Evolutionary conservation across 2,888 invertebrate genomes (phyloP).

Genomic region (Itoplectis maculator): DNA sequence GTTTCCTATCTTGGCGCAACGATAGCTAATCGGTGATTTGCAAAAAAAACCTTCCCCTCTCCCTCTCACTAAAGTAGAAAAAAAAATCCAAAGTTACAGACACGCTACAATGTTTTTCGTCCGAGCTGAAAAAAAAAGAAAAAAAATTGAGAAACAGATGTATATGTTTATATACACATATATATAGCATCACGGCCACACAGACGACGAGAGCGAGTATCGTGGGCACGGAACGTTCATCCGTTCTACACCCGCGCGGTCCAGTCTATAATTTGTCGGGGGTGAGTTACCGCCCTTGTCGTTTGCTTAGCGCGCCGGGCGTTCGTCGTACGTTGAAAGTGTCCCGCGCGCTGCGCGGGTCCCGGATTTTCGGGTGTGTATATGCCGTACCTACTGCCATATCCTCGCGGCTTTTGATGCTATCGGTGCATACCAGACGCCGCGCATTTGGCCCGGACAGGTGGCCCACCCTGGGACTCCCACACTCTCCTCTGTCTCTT

Average conservation of each 20-base stretch:
- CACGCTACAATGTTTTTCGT: constrained; percentile 2
- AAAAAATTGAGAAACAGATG: background rate
- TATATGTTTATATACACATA: too few relatives aligned
- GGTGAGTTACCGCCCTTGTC: constrained; percentile 84
- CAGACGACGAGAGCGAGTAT: too few relatives aligned
- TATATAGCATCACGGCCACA: too few relatives aligned
- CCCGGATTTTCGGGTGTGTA: too few relatives aligned
- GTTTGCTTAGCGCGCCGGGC: constrained; percentile 81
- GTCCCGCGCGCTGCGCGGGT: constrained; percentile 42
- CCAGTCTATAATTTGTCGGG: constrained; percentile 83
- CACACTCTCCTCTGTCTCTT: constrained; percentile 56
- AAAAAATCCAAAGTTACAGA: constrained; percentile 31
- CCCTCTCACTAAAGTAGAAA: constrained; percentile 32
- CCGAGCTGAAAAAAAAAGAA: constrained; percentile 16
- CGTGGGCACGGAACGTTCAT: constrained; percentile 74
- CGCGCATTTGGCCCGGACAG: constrained; percentile 78
- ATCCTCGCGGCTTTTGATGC: constrained; percentile 76
- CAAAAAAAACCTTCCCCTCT: too few relatives aligned
- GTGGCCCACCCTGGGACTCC: constrained; percentile 83
- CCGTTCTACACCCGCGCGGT: constrained; percentile 74
- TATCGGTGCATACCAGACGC: constrained; percentile 82
- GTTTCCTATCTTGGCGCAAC: too few relatives aligned
- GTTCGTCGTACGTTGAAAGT: constrained; percentile 76
- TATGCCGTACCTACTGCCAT: too few relatives aligned
- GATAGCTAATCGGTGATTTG: too few relatives aligned